Percentiles rank a stretch among this genome's conserved stretches.
These are phyloP conservation scores for Orthosia incerta DNA, from an alignment of 2,888 invertebrate species.

Conservation along the genomic window DNA sequence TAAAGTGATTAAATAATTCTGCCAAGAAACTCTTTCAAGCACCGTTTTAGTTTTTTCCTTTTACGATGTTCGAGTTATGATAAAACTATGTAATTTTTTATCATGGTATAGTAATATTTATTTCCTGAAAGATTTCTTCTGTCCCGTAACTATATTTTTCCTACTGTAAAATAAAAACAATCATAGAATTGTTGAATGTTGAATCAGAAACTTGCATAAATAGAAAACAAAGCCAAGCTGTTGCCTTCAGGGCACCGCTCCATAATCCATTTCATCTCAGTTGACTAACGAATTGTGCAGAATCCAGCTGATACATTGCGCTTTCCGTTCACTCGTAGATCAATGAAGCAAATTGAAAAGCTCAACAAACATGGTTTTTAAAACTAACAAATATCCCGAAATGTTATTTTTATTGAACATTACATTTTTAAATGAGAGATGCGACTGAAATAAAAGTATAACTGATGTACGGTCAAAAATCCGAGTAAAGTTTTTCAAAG, in stretches of 20 bases:
- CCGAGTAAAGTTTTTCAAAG: slow-evolving; percentile 48
- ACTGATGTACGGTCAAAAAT: slow-evolving; percentile 17
- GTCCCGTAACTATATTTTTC: not conserved
- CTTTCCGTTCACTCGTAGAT: not conserved
- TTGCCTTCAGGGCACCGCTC: slow-evolving; percentile 16
- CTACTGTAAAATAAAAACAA: not conserved
- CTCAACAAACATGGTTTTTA: not conserved
- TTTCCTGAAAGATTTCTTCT: not conserved
- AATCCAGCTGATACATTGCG: slow-evolving; percentile 29
- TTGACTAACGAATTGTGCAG: slow-evolving; percentile 41
- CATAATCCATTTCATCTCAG: slow-evolving; percentile 42
- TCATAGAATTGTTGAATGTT: not conserved
- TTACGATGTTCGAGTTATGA: not conserved
- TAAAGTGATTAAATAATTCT: too few relatives aligned
- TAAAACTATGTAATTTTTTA: not conserved
- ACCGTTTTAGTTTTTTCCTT: not conserved
- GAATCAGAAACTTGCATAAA: slow-evolving; percentile 38
- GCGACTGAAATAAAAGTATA: slow-evolving; percentile 7
- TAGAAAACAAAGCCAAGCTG: slow-evolving; percentile 28
- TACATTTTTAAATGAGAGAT: slow-evolving; percentile 18
- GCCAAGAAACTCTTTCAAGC: not conserved
- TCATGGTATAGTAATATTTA: not conserved
- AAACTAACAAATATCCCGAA: not conserved
- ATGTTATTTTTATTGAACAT: not conserved
- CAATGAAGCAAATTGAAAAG: slow-evolving; percentile 19